These are phyloP conservation scores for Ligdia adustata DNA, from an alignment of 2,888 invertebrate species.

Conservation along the genomic window DNA sequence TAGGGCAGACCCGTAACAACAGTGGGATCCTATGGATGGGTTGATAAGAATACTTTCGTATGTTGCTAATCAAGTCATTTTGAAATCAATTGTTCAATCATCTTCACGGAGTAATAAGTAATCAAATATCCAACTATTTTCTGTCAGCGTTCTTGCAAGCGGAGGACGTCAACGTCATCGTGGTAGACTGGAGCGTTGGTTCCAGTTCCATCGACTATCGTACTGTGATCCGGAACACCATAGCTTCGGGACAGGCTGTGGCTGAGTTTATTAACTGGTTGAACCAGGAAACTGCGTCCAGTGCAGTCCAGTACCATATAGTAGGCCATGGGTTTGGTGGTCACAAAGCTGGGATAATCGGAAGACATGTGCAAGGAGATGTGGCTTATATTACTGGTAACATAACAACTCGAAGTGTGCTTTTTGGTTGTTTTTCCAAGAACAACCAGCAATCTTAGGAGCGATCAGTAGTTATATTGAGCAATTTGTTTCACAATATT, in stretches of 20 bases:
- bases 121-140: too few relatives aligned
- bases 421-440: too few relatives aligned
- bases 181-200: slow-evolving; percentile 66
- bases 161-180: slow-evolving; percentile 65
- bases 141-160: slow-evolving; percentile 55
- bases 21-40: too few relatives aligned
- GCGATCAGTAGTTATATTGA: too few relatives aligned
- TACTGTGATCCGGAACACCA: slow-evolving; percentile 52
- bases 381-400: slow-evolving; percentile 64
- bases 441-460: too few relatives aligned
- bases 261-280: slow-evolving; percentile 63
- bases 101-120: too few relatives aligned
- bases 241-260: slow-evolving; percentile 55
- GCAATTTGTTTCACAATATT: too few relatives aligned
- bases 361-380: slow-evolving; percentile 53
- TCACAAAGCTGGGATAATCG: slow-evolving; percentile 63
- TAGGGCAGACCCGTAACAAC: too few relatives aligned
- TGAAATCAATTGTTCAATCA: too few relatives aligned
- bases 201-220: slow-evolving; percentile 49
- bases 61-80: too few relatives aligned
- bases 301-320: slow-evolving; percentile 54
- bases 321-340: slow-evolving; percentile 65
- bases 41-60: too few relatives aligned
- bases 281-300: slow-evolving; percentile 46
- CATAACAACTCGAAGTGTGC: too few relatives aligned